Evolutionary conservation across 2,888 invertebrate species (phyloP).

Genomic region (Amiota communis): DNA sequence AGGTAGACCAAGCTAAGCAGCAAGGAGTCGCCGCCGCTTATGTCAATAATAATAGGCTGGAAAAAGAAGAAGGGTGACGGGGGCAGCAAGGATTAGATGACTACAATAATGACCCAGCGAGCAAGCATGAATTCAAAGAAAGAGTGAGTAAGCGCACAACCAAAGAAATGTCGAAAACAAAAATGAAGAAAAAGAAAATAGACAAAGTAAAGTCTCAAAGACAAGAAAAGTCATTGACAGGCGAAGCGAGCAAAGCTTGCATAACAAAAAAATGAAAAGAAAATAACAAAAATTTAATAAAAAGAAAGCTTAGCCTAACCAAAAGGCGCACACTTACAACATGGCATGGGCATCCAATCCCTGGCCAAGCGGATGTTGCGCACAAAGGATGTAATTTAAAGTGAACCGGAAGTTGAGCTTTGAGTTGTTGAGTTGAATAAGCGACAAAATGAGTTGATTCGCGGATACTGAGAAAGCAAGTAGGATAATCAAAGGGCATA

Average conservation of each 20-base stretch:
- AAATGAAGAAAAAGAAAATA: conserved; percentile 1
- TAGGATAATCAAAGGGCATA: neutral
- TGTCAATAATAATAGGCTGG: conserved; percentile 2
- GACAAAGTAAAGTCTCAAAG: neutral
- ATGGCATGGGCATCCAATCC: neutral
- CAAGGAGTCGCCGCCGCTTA: neutral
- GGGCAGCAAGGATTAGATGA: conserved; percentile 1
- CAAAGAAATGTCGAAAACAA: neutral
- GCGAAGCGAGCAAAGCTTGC: neutral
- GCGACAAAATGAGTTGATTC: conserved; percentile 16
- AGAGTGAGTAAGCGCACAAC: neutral
- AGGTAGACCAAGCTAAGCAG: neutral
- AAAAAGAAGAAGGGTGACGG: neutral
- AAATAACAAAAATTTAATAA: conserved; percentile 15
- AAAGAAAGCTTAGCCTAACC: conserved; percentile 21
- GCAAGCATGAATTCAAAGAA: neutral
- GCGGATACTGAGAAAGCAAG: conserved; percentile 19
- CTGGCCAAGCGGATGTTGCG: conserved; percentile 9
- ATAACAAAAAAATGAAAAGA: conserved; percentile 4
- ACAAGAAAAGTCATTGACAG: conserved; percentile 6
- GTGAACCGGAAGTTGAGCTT: conserved; percentile 28
- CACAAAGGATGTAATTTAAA: conserved; percentile 33
- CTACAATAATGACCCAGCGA: neutral
- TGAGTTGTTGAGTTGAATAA: conserved; percentile 23
- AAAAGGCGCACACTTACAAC: neutral